Evolutionary conservation across 2,888 invertebrate species (phyloP).

Genomic region (Argyra leucocephala): DNA sequence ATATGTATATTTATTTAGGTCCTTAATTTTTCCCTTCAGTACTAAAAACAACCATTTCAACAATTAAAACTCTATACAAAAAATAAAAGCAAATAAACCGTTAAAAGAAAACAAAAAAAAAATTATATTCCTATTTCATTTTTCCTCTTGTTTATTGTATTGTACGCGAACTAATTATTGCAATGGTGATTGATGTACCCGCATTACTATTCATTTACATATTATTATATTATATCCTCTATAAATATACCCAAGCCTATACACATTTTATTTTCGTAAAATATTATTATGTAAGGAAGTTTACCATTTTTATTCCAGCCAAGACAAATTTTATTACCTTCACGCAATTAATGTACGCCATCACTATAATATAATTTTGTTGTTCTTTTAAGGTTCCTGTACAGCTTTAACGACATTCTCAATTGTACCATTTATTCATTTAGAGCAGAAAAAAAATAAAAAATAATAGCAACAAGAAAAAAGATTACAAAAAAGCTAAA

Average conservation of each 20-base stretch:
- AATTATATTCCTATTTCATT: not conserved
- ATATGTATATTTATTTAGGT: not conserved
- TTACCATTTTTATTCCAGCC: not conserved
- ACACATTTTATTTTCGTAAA: no score
- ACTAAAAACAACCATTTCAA: not conserved
- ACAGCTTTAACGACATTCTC: not conserved
- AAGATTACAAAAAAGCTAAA: not conserved
- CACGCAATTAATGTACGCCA: constrained; percentile 4
- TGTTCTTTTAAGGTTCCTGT: not conserved
- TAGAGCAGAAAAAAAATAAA: not conserved
- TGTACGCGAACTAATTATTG: constrained; percentile 1
- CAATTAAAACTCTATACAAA: constrained; percentile 1
- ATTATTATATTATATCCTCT: not conserved
- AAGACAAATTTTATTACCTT: constrained; percentile 6
- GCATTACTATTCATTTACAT: not conserved
- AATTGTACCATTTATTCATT: not conserved
- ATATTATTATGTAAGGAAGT: no score
- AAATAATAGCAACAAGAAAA: not conserved
- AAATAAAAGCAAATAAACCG: no score
- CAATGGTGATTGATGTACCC: constrained; percentile 6
- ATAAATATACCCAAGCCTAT: no score
- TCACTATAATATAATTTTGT: not conserved
- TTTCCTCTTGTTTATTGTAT: no score
- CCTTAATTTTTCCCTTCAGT: not conserved
- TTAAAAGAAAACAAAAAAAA: not conserved